Evolutionary conservation across 1,140 invertebrate genomes (phyloP).

Genomic region (Aphidius gifuensis): DNA sequence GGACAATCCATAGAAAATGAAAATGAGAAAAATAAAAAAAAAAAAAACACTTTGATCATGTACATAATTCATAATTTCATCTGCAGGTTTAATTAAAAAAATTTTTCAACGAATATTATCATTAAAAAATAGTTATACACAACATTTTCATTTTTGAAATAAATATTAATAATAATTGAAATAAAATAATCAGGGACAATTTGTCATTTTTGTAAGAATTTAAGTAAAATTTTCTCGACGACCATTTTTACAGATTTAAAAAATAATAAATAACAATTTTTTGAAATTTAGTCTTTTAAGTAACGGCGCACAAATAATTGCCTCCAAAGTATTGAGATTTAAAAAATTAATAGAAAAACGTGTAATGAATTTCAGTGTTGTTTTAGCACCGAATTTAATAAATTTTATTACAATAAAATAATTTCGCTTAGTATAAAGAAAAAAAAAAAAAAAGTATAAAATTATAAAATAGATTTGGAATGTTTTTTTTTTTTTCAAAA

Average conservation of each 20-base stretch:
- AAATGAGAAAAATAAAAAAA: no score
- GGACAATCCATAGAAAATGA: constrained; percentile 14
- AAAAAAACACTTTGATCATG: no score
- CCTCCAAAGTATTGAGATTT: constrained; percentile 3
- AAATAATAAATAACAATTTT: not conserved
- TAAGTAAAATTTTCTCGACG: not conserved
- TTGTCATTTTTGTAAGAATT: not conserved
- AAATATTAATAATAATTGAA: no score
- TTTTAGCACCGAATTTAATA: not conserved
- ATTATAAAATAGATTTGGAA: not conserved
- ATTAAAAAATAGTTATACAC: no score
- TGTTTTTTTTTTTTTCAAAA: not conserved
- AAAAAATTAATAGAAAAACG: not conserved
- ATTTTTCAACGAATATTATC: no score
- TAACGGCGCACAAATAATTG: constrained; percentile 13
- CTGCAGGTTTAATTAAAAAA: no score
- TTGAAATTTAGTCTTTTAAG: constrained; percentile 4
- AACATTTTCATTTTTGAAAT: no score
- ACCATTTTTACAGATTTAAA: not conserved
- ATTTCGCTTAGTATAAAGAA: no score
- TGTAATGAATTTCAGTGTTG: not conserved
- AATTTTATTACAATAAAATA: no score
- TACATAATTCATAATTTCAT: no score
- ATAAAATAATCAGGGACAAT: no score
- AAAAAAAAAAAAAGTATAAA: not conserved